Evolutionary conservation across 2,888 invertebrate species (phyloP), one percentile per base, ranked within the genome.

Genomic region (Hypsopygia costalis): DNA sequence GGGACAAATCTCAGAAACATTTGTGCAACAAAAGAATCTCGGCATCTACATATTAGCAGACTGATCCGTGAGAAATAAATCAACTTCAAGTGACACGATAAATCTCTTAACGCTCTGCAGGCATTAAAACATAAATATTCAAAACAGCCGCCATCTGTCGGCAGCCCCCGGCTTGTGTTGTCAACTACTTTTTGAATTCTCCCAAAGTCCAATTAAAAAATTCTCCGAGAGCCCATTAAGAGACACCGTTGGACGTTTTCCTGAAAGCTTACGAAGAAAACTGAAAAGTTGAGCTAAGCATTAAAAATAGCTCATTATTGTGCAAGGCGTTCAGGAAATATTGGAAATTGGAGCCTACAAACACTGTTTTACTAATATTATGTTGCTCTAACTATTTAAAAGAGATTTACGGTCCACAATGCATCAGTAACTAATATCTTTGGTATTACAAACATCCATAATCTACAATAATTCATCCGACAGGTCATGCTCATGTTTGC

Each of bases 201-300:
- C 25, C 25, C 8, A 25, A 25, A 25, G 25, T 29, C 30, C 6
- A 31, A 36, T 30, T 37, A 30, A 37, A 37, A 30, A 37, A 37
- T 30, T 37, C 36, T 20, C 28, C 20, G 10, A 11, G 30, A 22
- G 16, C 16, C 32, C 16, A 16, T 29, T 6, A 11, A 21, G 12
- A 11, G 11, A 30, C 11, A 11, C n/a, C 11, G 27, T 16, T 16
- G 16, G 30, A 27, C 30, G 21, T 20, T 11, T 36, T 29, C 36
- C 21, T 1, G 6, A 11, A 25, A 25, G 25, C 8, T 25, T 39
- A 37, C 37, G 35, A 39, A 22, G 28, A 44, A 34, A 42, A 36
- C 49, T 42, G 43, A 27, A 36, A 41, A 38, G 47, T 47, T 46
- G 32, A 38, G 47, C 46, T 46, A 33, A 8, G 34, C 40, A 41